Evolutionary conservation across 2,113 vertebrate species (phyloP).

Genomic region (Alces alces): DNA sequence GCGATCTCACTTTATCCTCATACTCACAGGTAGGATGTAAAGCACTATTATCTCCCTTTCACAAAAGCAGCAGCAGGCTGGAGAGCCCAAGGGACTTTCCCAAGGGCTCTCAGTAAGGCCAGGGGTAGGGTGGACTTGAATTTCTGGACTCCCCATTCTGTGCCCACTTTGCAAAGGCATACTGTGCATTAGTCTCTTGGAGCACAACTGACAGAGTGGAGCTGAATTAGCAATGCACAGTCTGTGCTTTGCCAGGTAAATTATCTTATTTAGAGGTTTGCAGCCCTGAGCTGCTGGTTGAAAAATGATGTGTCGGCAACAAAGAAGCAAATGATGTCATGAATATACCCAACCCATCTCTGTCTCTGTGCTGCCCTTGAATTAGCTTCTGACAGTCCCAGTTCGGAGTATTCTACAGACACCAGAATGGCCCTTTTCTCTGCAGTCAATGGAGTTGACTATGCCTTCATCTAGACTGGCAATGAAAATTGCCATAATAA

Average conservation of each 20-base stretch:
- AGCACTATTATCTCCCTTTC: neutral
- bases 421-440: neutral
- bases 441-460: neutral
- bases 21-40: neutral
- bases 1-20: neutral
- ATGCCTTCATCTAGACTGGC: neutral
- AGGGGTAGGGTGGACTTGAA: neutral
- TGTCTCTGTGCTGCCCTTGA: neutral
- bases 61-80: neutral
- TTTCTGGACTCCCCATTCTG: neutral
- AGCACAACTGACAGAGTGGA: neutral
- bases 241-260: neutral
- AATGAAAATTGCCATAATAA: neutral
- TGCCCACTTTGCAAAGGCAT: neutral
- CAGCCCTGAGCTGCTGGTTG: neutral
- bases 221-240: neutral
- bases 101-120: neutral
- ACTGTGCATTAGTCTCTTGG: neutral
- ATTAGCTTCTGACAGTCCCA: neutral
- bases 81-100: neutral
- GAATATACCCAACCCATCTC: neutral
- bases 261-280: neutral
- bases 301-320: neutral
- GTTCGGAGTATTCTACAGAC: neutral
- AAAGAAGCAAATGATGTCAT: neutral